Percentiles rank a stretch among this genome's conserved stretches.
These are phyloP conservation scores for Gallirallus australis DNA, from an alignment of 2,797 vertebrate species.

Conservation along the genomic window DNA sequence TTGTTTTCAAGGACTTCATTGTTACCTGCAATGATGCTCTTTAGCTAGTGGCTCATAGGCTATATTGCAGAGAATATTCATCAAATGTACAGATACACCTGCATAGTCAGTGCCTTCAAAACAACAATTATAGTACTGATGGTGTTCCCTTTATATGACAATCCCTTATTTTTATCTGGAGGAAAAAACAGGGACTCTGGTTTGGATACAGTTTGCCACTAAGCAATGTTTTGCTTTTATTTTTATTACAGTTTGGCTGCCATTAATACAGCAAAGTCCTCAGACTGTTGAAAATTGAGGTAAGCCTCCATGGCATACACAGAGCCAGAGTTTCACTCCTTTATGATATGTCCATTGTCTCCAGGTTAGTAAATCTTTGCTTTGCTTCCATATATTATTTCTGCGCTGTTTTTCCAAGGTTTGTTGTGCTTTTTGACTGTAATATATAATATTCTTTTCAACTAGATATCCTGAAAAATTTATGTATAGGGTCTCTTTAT, in stretches of 20 bases:
- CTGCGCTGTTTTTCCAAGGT: background rate
- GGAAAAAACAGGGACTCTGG: rapidly evolving
- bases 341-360: background rate
- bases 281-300: background rate
- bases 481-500: background rate
- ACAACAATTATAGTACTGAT: background rate
- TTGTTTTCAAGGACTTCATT: background rate
- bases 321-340: background rate
- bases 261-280: background rate
- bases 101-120: background rate
- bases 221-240: background rate
- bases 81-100: background rate
- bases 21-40: background rate
- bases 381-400: background rate
- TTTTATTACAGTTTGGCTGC: background rate
- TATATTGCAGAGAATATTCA: background rate
- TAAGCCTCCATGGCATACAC: background rate
- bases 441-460: background rate
- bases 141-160: background rate
- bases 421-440: background rate
- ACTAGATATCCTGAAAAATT: background rate
- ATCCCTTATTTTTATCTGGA: background rate
- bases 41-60: background rate
- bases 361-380: background rate
- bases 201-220: background rate